Conservation (phyloP, 2,113 vertebrate species). For the Tragelaphus buxtoni region DNA sequence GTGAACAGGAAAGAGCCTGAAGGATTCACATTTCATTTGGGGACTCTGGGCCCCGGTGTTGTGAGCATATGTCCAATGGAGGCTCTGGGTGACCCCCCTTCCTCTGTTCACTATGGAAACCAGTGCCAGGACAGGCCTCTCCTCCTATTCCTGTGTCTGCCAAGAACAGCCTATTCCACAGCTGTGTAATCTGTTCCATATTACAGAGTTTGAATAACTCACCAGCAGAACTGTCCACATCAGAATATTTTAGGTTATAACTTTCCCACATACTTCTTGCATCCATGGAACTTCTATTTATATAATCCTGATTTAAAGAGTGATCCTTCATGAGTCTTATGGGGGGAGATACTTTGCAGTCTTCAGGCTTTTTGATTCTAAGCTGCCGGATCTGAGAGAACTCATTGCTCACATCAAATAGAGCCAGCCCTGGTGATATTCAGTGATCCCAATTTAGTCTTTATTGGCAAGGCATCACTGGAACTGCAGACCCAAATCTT, state of each 20-base stretch:
- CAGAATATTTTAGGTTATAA: slow-evolving; percentile 3
- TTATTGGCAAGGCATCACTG: accelerated
- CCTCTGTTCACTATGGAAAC: slow-evolving; percentile 44
- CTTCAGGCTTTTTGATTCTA: neutral
- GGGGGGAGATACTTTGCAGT: neutral
- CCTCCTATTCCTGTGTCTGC: slow-evolving; percentile 9
- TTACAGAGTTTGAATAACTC: slow-evolving; percentile 39
- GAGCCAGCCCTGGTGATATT: no score
- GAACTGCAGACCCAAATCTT: neutral
- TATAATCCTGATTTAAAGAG: neutral
- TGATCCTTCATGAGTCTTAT: neutral
- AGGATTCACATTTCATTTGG: slow-evolving; percentile 43
- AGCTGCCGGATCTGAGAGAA: neutral
- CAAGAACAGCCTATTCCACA: slow-evolving; percentile 61
- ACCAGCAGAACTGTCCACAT: slow-evolving; percentile 18
- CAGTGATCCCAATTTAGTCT: neutral
- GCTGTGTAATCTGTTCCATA: slow-evolving; percentile 62
- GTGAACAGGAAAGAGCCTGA: slow-evolving; percentile 25
- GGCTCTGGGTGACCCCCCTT: neutral
- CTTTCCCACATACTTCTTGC: neutral
- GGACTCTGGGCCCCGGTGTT: neutral
- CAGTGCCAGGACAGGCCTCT: slow-evolving; percentile 31
- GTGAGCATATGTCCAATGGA: neutral
- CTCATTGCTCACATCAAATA: neutral
- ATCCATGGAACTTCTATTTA: neutral